Conservation (phyloP, 2,888 invertebrate species). For the Aquatica leii region DNA sequence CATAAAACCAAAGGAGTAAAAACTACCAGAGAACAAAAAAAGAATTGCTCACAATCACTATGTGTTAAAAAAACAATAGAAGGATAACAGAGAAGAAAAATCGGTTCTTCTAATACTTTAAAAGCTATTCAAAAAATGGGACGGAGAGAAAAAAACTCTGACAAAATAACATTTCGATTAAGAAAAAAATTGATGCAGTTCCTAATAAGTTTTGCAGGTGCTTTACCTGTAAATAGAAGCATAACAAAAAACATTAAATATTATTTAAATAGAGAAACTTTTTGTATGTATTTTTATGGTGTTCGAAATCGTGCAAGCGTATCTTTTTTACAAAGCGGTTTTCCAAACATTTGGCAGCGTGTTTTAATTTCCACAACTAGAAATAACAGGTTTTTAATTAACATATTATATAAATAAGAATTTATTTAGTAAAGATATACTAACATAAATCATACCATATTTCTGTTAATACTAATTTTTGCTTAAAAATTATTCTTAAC, state of each 20-base stretch:
- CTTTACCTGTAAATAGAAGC: constrained; percentile 8
- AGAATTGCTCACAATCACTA: not conserved
- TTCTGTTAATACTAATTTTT: no score
- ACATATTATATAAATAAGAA: not conserved
- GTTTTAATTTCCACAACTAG: not conserved
- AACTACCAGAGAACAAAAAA: not conserved
- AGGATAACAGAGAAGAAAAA: not conserved
- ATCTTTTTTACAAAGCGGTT: not conserved
- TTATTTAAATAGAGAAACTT: not conserved
- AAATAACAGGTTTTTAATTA: not conserved
- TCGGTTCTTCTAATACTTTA: no score
- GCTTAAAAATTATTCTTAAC: no score
- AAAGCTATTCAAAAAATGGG: not conserved
- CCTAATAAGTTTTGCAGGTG: constrained; percentile 2
- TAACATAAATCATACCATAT: no score
- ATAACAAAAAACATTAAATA: not conserved
- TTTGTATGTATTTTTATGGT: not conserved
- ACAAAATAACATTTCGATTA: not conserved
- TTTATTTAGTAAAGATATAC: no score
- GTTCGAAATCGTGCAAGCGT: not conserved
- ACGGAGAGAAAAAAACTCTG: not conserved
- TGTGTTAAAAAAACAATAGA: constrained; percentile 5
- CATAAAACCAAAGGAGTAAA: constrained; percentile 4
- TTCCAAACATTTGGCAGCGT: not conserved
- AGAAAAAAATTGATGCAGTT: not conserved